A percentile compares a stretch with the other conserved stretches of the same genome.
Conservation (phyloP, 2,797 vertebrate species). For the Hafferia zeledoni region DNA sequence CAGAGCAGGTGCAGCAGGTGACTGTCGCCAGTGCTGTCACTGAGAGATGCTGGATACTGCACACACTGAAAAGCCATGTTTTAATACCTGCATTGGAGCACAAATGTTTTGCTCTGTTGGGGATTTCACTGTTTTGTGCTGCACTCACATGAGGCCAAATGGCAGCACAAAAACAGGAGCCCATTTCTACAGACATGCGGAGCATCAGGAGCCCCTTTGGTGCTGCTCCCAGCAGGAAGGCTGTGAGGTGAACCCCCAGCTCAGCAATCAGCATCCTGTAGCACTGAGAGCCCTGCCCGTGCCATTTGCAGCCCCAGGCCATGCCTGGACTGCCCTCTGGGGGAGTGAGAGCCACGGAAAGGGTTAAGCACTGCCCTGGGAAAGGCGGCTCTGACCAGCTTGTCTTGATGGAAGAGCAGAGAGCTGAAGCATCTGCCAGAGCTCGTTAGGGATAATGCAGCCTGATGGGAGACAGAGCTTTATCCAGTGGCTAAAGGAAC, state of each 20-base stretch:
- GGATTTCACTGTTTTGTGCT: neutral
- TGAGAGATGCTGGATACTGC: neutral
- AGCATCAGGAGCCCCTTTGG: fast-evolving
- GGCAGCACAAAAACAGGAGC: neutral
- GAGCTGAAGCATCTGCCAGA: conserved; percentile 40
- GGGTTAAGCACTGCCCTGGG: neutral
- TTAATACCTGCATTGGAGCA: neutral
- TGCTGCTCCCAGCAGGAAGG: fast-evolving
- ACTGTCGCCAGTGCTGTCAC: neutral
- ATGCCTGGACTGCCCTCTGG: neutral
- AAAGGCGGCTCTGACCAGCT: neutral
- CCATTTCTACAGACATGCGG: fast-evolving
- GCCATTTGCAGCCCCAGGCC: neutral
- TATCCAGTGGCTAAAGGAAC: neutral
- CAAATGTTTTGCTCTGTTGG: neutral
- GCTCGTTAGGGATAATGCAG: conserved; percentile 55
- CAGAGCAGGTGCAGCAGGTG: neutral
- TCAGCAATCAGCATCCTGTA: neutral
- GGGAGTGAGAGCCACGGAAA: neutral
- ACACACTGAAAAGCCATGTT: neutral
- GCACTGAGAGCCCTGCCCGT: fast-evolving
- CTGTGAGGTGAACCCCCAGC: neutral
- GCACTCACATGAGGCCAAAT: neutral
- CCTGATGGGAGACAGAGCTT: conserved; percentile 35
- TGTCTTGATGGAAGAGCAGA: neutral